Evolutionary conservation across 2,797 vertebrate genomes (phyloP).

Genomic region (Chiroxiphia lanceolata): DNA sequence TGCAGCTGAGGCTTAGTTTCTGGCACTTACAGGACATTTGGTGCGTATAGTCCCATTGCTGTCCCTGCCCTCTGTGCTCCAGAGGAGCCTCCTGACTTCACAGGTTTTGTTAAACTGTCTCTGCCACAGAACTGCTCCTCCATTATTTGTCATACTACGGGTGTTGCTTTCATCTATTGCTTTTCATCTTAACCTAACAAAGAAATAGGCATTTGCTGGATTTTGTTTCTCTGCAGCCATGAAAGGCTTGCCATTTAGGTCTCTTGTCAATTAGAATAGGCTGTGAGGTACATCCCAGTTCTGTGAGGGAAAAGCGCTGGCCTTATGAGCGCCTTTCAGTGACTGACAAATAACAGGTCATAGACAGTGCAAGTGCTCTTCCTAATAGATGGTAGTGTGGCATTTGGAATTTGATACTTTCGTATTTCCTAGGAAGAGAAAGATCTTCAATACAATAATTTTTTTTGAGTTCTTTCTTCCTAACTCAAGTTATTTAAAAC

Average conservation of each 20-base stretch:
- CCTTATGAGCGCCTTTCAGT: not conserved
- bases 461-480: not conserved
- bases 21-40: not conserved
- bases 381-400: not conserved
- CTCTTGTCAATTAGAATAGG: not conserved
- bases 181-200: not conserved
- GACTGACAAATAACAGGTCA: not conserved
- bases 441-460: not conserved
- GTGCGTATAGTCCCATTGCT: not conserved
- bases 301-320: not conserved
- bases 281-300: not conserved
- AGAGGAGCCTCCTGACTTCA: not conserved
- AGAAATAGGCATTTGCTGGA: not conserved
- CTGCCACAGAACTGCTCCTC: not conserved
- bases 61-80: not conserved
- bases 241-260: not conserved
- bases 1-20: not conserved
- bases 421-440: not conserved
- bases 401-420: not conserved
- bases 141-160: not conserved
- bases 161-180: not conserved
- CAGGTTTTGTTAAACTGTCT: not conserved
- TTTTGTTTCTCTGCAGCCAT: not conserved
- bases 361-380: not conserved
- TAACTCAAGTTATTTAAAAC: not conserved